Evolutionary conservation across 2,797 vertebrate species (phyloP), one percentile per base, ranked within the genome.

Genomic region (Urocyon cinereoargenteus): DNA sequence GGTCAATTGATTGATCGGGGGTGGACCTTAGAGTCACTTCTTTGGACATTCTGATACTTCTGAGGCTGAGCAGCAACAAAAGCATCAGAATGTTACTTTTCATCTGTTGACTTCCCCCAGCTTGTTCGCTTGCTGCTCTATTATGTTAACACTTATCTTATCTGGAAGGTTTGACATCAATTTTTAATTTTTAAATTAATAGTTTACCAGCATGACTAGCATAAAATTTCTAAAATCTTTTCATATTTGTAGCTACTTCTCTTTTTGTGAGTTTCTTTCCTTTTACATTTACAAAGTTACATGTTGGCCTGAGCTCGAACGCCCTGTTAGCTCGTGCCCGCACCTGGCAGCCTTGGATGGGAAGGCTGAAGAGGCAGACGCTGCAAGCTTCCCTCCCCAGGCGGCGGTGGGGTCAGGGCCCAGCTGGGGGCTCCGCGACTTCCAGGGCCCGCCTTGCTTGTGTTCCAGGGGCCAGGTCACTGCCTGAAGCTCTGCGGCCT

Each of bases 1-100:
- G 11, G 0, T 0, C 0, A 11, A 2, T 6, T 0, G 16, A 7
- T 0, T 34, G 31, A 16, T 1, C 4, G 8, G 49, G 36, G 21
- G 1, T 0, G 3, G 5, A 18, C 4, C 21, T 11, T 15, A 34
- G 49, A 59, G 51, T 5, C 7, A 0, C 10, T 5, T 26, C 53
- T 55, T 4, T 1, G 79, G 16, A 0, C 5, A 0, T 6, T 36
- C 81, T 3, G 59, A 8, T 7, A 40, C 57, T 12, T 4, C 0
- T 0, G 21, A 12, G 1, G 10, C 57, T 28, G 3, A 4, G 28
- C 21, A 36, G 16, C 5, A 45, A 45, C 40, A 45, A 45, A 45
- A 45, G 40, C 40, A 45, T 45, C 40, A 45, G 40, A 45, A 45
- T 45, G 40, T 3, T 0, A 0, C 45, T 53, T 16, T 77, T 55